Evolutionary conservation across 2,797 vertebrate species (phyloP).

Genomic region (Pangasius larnaudii): DNA sequence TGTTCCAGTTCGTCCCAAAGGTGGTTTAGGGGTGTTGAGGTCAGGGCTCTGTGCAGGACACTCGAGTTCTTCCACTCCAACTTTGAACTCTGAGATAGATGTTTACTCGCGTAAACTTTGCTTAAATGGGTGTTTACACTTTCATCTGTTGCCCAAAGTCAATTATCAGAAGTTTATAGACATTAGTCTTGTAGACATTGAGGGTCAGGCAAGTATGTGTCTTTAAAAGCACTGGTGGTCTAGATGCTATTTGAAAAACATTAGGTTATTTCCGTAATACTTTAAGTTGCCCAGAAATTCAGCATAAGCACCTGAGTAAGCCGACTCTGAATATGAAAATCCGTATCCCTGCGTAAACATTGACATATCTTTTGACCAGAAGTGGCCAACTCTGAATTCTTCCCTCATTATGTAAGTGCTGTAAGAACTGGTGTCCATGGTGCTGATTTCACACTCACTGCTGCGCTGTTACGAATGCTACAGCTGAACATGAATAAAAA

Average conservation of each 20-base stretch:
- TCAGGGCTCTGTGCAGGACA: not conserved
- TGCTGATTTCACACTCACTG: not conserved
- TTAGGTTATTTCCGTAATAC: too few species aligned
- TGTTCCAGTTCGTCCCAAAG: not conserved
- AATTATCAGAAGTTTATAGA: not conserved
- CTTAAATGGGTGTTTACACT: not conserved
- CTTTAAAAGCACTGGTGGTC: too few species aligned
- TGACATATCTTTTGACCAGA: not conserved
- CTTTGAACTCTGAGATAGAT: too few species aligned
- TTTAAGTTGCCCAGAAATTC: too few species aligned
- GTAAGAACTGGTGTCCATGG: not conserved
- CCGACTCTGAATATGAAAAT: not conserved
- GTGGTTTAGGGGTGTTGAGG: not conserved
- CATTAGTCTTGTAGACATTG: too few species aligned
- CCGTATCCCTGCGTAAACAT: not conserved
- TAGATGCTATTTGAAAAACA: too few species aligned
- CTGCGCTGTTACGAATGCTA: not conserved
- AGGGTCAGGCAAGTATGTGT: too few species aligned
- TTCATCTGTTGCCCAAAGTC: not conserved
- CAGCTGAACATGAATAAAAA: constrained; percentile 13
- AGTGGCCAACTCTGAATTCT: not conserved
- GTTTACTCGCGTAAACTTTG: too few species aligned
- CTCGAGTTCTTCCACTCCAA: not conserved
- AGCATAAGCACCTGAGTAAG: too few species aligned
- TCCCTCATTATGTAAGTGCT: not conserved